Conservation (phyloP, 2,797 vertebrate species). For the Schizopygopsis pylzovi region DNA sequence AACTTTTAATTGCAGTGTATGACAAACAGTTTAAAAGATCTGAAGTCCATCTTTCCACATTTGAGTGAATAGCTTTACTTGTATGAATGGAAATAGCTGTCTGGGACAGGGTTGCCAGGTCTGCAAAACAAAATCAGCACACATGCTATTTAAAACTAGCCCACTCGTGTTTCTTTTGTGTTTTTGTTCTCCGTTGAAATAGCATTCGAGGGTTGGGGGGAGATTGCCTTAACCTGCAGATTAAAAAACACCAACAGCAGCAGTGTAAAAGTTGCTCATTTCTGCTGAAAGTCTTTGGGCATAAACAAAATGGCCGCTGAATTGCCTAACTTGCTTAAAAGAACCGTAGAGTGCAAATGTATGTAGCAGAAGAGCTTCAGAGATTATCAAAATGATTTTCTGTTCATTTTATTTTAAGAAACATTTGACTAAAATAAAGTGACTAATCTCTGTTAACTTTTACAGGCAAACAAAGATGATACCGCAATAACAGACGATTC, state of each 20-base stretch:
- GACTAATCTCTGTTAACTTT: neutral
- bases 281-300: neutral
- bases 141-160: neutral
- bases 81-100: neutral
- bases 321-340: neutral
- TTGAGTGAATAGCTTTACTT: neutral
- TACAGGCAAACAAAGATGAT: neutral
- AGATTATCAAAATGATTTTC: neutral
- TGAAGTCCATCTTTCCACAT: neutral
- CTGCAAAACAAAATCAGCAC: neutral
- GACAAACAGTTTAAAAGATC: neutral
- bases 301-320: neutral
- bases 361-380: neutral
- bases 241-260: neutral
- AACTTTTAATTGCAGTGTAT: neutral
- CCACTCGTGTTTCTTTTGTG: no score
- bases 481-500: neutral
- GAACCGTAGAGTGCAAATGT: neutral
- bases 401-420: neutral
- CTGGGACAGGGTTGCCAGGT: neutral
- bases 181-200: neutral
- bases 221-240: no score
- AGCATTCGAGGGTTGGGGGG: fast-evolving
- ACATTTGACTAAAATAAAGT: neutral
- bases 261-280: neutral